Conservation (phyloP, 2,113 vertebrate genomes). For the Macrotis lagotis region DNA sequence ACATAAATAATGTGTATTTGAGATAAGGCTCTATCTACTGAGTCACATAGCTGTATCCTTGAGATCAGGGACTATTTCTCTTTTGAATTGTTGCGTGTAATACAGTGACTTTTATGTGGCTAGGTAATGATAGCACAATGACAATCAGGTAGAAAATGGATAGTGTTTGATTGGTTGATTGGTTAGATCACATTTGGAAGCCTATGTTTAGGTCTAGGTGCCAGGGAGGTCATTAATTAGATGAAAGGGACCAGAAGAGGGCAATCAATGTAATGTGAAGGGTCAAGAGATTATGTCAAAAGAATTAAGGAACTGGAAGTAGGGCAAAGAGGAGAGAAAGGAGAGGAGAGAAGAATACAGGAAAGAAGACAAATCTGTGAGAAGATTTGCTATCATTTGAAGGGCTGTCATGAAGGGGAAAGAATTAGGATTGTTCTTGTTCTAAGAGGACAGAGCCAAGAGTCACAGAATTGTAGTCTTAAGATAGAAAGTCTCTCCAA, state of each 20-base stretch:
- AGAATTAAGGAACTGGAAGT: neutral
- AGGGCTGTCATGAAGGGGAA: neutral
- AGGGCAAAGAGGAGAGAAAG: neutral
- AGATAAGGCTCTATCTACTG: neutral
- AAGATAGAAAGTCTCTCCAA: neutral
- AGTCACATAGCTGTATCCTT: neutral
- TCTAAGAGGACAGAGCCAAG: neutral
- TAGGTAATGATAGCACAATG: too few species aligned
- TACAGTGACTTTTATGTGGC: too few species aligned
- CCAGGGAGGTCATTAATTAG: neutral
- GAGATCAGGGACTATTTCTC: neutral
- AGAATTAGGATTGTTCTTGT: neutral
- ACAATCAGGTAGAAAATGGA: neutral
- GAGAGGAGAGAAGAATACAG: too few species aligned
- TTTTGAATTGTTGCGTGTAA: neutral
- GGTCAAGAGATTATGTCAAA: neutral
- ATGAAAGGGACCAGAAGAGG: neutral
- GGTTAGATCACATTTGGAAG: neutral
- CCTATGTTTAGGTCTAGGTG: neutral
- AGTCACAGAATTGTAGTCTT: neutral
- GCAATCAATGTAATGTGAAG: neutral
- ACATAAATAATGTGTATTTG: neutral
- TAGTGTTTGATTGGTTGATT: neutral
- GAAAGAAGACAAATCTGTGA: neutral
- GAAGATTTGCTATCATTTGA: neutral